Evolutionary conservation across 2,113 vertebrate species (phyloP).

Genomic region (Carettochelys insculpta): DNA sequence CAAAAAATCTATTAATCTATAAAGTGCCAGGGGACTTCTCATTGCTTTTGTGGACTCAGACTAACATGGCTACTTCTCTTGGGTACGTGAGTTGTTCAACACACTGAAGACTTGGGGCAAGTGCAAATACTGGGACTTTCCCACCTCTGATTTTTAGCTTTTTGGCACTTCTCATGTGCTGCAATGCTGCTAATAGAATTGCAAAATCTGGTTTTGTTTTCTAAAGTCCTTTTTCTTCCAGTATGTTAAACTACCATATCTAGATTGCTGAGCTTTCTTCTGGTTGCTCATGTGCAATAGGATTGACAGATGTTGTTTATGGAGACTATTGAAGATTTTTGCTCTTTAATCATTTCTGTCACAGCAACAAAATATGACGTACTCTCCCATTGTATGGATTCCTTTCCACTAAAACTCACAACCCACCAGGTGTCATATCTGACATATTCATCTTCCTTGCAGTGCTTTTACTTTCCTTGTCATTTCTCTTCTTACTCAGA

Average conservation of each 20-base stretch:
- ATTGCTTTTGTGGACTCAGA: too few species aligned
- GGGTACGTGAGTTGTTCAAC: neutral
- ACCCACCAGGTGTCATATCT: neutral
- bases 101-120: neutral
- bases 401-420: neutral
- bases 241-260: neutral
- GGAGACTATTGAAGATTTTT: neutral
- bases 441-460: neutral
- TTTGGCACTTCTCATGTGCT: neutral
- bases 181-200: neutral
- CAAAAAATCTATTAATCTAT: too few species aligned
- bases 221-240: neutral
- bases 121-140: neutral
- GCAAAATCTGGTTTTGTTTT: neutral
- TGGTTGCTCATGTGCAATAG: neutral
- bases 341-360: neutral
- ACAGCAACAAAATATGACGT: rapidly evolving
- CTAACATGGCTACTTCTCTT: too few species aligned
- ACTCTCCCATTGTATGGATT: neutral
- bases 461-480: neutral
- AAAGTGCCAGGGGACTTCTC: too few species aligned
- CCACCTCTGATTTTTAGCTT: neutral
- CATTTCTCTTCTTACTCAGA: neutral
- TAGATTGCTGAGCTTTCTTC: neutral
- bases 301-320: conserved; percentile 49